Evolutionary conservation across 2,113 vertebrate genomes (phyloP), one percentile per base, ranked within the genome.

Genomic region (Artemisiospiza belli): DNA sequence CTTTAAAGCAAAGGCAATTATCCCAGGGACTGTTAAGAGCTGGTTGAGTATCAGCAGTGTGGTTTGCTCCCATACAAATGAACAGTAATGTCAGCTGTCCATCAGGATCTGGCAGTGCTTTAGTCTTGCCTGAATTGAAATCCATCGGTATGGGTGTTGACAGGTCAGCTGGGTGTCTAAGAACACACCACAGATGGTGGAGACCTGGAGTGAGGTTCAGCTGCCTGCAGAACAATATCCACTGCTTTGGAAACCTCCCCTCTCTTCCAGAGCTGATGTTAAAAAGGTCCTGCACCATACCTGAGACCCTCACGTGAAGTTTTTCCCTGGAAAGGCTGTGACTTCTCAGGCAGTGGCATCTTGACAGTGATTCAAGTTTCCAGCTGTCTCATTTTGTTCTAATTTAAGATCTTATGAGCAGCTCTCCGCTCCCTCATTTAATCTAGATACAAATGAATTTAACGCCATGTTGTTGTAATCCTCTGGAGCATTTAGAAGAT

Each of bases 1-100:
- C 84, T 95, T 97, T 93, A 70, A 95, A 96, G 84, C 35, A 70
- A 87, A 91, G 67, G 69, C 73, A 92, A 67, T 80, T 93, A 84
- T 86, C 64, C 52, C 41, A 84, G 79, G 47, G 81, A 81, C 75
- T 77, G 52, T 68, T 96, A 92, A 96, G 92, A 85, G 55, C 49
- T 93, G 82, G 63, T 77, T 91, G 91, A 93, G 84, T 78, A 93
- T 75, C 76, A 96, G 91, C 90, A 78, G 49, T 0, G 2, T 44
- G 23, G 24, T 78, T 83, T 91, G 33, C 31, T 77, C 47, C 23
- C 23, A 35, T 20, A 33, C 30, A 83, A 58, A 87, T 22, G 18
- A 86, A 59, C 10, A 74, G 33, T 12, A 92, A 41, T 33, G 46
- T 30, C 43, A 72, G 73, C 44, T 49, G 44, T 76, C 54, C 22